Percentiles rank a stretch among this genome's conserved stretches.
These are phyloP conservation scores for Rhea pennata DNA, from an alignment of 2,113 vertebrate species.

Conservation along the genomic window DNA sequence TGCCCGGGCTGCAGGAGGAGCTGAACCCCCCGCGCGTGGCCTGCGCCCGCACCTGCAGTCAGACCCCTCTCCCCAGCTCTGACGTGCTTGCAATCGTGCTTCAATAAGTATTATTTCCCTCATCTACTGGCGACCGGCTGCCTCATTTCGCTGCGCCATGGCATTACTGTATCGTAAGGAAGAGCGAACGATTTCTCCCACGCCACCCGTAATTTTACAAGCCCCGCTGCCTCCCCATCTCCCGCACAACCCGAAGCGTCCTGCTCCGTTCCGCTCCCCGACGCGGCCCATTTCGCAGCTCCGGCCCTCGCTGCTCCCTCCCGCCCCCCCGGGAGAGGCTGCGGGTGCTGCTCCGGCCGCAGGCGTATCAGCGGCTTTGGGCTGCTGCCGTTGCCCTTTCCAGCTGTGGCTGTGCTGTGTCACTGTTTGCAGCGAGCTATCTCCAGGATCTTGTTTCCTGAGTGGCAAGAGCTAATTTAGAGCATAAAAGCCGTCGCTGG, in stretches of 20 bases:
- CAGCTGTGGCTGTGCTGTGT: background rate
- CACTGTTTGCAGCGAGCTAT: background rate
- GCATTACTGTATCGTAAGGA: too few species aligned
- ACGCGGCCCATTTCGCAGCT: accelerated
- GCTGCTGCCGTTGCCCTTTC: background rate
- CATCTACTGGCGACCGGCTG: too few species aligned
- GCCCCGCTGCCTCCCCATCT: accelerated
- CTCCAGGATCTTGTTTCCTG: background rate
- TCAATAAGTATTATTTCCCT: too few species aligned
- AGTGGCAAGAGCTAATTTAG: background rate
- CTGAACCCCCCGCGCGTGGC: background rate
- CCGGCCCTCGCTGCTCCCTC: background rate
- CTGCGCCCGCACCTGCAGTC: background rate
- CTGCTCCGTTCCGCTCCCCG: background rate
- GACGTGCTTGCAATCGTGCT: accelerated
- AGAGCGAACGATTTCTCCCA: too few species aligned
- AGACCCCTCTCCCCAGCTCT: background rate
- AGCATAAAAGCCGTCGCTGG: background rate
- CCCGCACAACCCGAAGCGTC: background rate
- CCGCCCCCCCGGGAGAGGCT: background rate
- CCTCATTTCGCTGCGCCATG: too few species aligned
- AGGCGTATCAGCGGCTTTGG: background rate
- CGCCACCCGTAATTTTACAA: too few species aligned
- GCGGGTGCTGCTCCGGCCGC: accelerated
- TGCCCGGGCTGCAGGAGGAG: background rate